Conservation (phyloP, 2,888 invertebrate genomes). For the Perdita meconis region DNA sequence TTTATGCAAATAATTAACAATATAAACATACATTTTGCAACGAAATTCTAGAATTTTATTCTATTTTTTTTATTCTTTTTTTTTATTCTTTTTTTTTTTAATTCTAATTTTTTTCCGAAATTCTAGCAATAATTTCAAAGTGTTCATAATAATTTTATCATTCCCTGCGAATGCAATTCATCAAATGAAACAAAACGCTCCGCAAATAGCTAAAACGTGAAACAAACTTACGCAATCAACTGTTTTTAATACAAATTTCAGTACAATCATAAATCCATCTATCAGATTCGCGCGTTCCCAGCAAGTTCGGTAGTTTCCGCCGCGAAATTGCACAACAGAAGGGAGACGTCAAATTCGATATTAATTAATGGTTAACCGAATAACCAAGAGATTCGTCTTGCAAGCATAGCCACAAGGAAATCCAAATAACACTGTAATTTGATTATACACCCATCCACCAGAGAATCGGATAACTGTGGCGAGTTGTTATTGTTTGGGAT, state of each 20-base stretch:
- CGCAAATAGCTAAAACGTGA: background rate
- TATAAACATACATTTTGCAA: too few species aligned
- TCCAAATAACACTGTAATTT: conserved; percentile 73
- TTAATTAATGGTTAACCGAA: conserved; percentile 72
- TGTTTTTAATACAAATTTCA: background rate
- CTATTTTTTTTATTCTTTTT: too few species aligned
- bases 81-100: background rate
- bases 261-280: background rate
- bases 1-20: too few species aligned
- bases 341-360: conserved; percentile 73
- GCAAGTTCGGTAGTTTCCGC: background rate
- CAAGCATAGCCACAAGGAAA: conserved; percentile 52
- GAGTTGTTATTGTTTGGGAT: conserved; percentile 64
- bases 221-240: background rate
- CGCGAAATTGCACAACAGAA: background rate
- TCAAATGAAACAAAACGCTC: too few species aligned
- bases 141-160: background rate
- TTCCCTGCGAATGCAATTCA: background rate
- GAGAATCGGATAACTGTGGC: conserved; percentile 75
- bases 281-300: background rate
- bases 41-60: too few species aligned
- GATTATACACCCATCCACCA: conserved; percentile 73
- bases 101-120: too few species aligned
- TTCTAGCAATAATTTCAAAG: too few species aligned
- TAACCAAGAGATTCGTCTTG: conserved; percentile 45